These are phyloP conservation scores for Verasper variegatus DNA, from an alignment of 2,113 vertebrate species.

Conservation along the genomic window DNA sequence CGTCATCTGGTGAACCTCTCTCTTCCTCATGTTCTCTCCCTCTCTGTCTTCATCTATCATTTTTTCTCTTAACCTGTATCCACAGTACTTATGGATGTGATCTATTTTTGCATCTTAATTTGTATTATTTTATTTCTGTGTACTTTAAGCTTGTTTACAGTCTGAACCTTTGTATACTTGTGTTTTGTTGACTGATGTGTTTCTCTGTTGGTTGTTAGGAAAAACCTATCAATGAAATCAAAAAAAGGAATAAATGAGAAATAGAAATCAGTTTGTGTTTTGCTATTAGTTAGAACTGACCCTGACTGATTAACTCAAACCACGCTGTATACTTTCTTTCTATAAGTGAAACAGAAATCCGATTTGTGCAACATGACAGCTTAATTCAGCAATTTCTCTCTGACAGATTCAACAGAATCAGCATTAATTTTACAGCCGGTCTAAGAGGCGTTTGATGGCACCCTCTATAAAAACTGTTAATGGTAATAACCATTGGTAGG, in stretches of 20 bases:
- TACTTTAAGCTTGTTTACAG: background rate
- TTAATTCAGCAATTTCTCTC: constrained; percentile 23
- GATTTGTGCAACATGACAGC: constrained; percentile 18
- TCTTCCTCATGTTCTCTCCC: too few relatives aligned
- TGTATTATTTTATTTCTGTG: background rate
- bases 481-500: constrained; percentile 56
- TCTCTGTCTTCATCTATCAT: too few relatives aligned
- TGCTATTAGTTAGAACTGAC: too few relatives aligned
- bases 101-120: too few relatives aligned
- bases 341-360: background rate
- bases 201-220: background rate
- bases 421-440: constrained; percentile 65
- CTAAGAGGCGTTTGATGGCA: constrained; percentile 50
- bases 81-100: too few relatives aligned
- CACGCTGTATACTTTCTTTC: background rate
- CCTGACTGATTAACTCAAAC: too few relatives aligned
- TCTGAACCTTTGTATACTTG: background rate
- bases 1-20: too few relatives aligned
- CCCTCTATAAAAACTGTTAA: constrained; percentile 48
- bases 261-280: background rate
- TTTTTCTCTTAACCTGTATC: too few relatives aligned
- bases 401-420: constrained; percentile 60
- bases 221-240: background rate
- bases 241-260: background rate
- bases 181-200: too few relatives aligned